phyloP scores from a whole-genome alignment of 2,888 invertebrate genomes.

The Geophilus truncorum region DNA sequence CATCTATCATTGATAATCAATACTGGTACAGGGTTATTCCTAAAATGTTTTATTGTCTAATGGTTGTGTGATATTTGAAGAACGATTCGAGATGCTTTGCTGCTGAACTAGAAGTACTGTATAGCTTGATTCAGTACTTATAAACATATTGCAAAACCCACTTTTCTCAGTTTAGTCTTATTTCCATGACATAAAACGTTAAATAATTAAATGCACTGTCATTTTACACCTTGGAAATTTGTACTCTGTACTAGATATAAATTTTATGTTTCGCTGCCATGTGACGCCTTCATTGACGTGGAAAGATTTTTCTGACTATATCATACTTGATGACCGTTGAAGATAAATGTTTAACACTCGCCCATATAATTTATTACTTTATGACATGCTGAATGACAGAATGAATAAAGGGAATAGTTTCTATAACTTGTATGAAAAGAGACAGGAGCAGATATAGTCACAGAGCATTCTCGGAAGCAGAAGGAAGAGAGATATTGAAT shows the following conservation, averaged over 20 bases:
- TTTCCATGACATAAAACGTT: background rate
- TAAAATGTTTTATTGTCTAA: background rate
- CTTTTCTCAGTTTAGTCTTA: too few species aligned
- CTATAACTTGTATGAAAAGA: background rate
- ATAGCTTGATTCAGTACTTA: too few species aligned
- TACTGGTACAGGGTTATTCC: background rate
- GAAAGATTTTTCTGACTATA: background rate
- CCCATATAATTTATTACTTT: background rate
- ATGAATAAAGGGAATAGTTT: slow-evolving; percentile 1
- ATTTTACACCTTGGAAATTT: background rate
- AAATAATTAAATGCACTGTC: background rate
- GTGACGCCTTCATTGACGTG: background rate
- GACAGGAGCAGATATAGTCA: background rate
- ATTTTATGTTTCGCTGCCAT: background rate
- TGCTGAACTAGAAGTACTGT: background rate
- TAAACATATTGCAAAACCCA: too few species aligned
- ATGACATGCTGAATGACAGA: background rate
- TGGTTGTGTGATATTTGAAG: background rate
- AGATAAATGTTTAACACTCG: background rate
- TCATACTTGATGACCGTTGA: background rate
- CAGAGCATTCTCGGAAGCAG: background rate
- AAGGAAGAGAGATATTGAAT: background rate
- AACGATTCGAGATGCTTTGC: background rate
- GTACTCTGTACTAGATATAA: background rate
- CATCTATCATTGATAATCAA: background rate